Conservation (phyloP, 2,888 invertebrate species). For the Phengaris arion region DNA sequence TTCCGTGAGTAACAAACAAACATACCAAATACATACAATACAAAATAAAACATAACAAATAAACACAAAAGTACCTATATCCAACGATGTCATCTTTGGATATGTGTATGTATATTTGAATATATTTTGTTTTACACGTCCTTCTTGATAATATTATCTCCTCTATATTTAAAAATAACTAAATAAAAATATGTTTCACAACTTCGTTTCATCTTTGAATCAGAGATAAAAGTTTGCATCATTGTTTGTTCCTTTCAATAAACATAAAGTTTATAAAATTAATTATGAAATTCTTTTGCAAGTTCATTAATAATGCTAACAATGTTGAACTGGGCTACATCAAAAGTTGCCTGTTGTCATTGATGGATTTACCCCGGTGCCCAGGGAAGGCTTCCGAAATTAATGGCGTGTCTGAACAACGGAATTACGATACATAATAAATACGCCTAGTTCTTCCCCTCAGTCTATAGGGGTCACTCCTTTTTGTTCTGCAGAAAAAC, state of each 20-base stretch:
- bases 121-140: too few species aligned
- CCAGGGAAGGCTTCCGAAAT: background rate
- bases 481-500: too few species aligned
- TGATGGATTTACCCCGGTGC: constrained; percentile 1
- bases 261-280: background rate
- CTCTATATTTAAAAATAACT: background rate
- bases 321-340: constrained; percentile 16
- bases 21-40: too few species aligned
- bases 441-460: background rate
- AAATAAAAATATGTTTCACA: background rate
- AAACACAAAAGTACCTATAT: too few species aligned
- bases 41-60: too few species aligned
- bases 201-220: background rate
- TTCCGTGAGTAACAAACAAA: too few species aligned
- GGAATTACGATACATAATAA: constrained; percentile 19
- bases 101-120: too few species aligned
- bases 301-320: constrained; percentile 22
- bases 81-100: too few species aligned
- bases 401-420: constrained; percentile 7
- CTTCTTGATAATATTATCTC: background rate
- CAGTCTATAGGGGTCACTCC: background rate
- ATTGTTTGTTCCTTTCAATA: background rate
- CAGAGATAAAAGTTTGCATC: background rate
- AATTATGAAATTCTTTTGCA: constrained; percentile 3
- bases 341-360: constrained; percentile 12